Evolutionary conservation across 2,888 invertebrate genomes (phyloP), one percentile per base, ranked within the genome.

Genomic region (Nemapogon koenigi): DNA sequence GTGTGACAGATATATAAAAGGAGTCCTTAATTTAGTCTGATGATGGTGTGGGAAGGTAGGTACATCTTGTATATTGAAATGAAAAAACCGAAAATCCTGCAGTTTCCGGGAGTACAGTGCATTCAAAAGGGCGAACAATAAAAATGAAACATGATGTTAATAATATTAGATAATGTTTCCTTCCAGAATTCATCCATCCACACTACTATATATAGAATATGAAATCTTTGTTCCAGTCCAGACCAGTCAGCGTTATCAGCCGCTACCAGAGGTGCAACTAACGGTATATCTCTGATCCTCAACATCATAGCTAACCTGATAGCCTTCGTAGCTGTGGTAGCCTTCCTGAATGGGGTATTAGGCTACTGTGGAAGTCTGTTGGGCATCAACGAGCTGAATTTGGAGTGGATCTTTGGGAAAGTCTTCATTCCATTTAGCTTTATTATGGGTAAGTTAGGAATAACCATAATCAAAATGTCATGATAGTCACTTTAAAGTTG

Each of bases 241-340:
- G 93, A 94, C 57, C 82, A 86, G 2, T 95, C 94, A 38, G 81
- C 91, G 0, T 67, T 98, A 16, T 96, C 97, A 50, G 97, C 97
- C 0, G 96, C 95, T 0, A 87, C 91, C 1, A 89, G 90, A 51
- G 98, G 98, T 0, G 96, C 95, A 0, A 80, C 85, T 7, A 84
- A 87, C 51, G 94, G 91, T 1, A 86, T 94, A 2, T 79, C 86
- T 0, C 80, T 98, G 2, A 85, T 97, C 7, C 78, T 91, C 6
- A 93, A 93, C 47, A 94, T 98, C 43, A 83, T 91, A 3, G 94
- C 96, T 6, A 97, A 96, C 53, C 81, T 98, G 10, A 88, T 98
- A 1, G 95, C 96, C 0, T 96, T 97, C 55, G 85, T 97, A 1
- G 87, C 97, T 0, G 86, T 94, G 44, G 81, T 98, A 3, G 86